These are phyloP conservation scores for Trachelipus rathkii DNA, from an alignment of 1,140 invertebrate genomes.

Conservation along the genomic window DNA sequence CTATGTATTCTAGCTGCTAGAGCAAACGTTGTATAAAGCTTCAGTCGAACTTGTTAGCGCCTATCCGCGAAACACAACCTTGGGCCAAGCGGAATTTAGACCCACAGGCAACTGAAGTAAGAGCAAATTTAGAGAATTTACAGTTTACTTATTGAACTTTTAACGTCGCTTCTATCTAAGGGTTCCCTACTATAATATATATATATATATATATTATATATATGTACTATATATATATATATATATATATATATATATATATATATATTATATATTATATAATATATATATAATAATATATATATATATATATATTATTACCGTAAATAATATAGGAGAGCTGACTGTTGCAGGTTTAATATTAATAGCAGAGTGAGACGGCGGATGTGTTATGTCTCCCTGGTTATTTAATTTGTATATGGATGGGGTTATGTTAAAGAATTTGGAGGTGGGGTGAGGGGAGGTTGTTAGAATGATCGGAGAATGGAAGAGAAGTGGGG, in stretches of 20 bases:
- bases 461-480: too few relatives aligned
- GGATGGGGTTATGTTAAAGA: too few relatives aligned
- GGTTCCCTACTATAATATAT: background rate
- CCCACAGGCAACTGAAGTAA: conserved; percentile 60
- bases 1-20: conserved; percentile 52
- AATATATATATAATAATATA: background rate
- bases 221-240: conserved; percentile 3
- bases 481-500: too few relatives aligned
- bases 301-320: background rate
- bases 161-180: conserved; percentile 66
- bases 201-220: background rate
- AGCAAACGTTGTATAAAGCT: conserved; percentile 60
- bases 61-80: conserved; percentile 64
- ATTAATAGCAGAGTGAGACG: too few relatives aligned
- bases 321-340: too few relatives aligned
- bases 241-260: conserved; percentile 8
- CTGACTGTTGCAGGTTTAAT: too few relatives aligned
- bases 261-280: background rate
- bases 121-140: conserved; percentile 69
- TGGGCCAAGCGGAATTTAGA: conserved; percentile 50
- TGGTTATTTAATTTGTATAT: too few relatives aligned
- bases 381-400: too few relatives aligned
- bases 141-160: conserved; percentile 65
- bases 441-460: too few relatives aligned
- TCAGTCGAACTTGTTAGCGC: conserved; percentile 63